Evolutionary conservation across 2,113 vertebrate genomes (phyloP).

Genomic region (Antennarius striatus): DNA sequence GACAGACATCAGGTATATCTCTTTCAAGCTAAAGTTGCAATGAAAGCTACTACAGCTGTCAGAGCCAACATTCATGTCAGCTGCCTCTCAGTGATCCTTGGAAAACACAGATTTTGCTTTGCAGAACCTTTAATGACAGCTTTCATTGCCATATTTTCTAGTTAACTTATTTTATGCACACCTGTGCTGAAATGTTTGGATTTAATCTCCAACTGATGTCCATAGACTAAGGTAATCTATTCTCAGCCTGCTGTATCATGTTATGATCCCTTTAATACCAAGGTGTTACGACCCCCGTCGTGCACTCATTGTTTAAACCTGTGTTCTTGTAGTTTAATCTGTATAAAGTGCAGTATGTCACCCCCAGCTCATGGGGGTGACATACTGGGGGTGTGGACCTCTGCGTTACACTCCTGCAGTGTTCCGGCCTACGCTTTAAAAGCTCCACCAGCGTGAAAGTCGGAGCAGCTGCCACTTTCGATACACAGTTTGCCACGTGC

Average conservation of each 20-base stretch:
- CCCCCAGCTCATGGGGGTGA: too few species aligned
- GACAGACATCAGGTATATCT: conserved; percentile 34
- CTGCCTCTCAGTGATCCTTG: conserved; percentile 8
- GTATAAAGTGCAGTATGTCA: too few species aligned
- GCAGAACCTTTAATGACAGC: conserved; percentile 3
- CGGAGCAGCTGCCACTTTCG: too few species aligned
- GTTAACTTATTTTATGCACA: conserved; percentile 4
- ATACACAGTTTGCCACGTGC: too few species aligned
- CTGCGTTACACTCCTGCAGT: too few species aligned
- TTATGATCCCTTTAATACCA: conserved; percentile 34
- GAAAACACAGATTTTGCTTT: not conserved
- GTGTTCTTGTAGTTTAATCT: too few species aligned
- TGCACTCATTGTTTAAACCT: too few species aligned
- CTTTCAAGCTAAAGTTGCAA: not conserved
- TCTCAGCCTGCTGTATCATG: not conserved
- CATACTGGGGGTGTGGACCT: too few species aligned
- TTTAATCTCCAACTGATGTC: conserved; percentile 15
- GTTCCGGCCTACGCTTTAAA: too few species aligned
- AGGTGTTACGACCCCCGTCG: not conserved
- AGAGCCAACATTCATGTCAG: conserved; percentile 4
- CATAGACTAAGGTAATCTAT: not conserved
- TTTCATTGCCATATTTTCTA: conserved; percentile 11
- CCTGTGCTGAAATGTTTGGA: conserved; percentile 7
- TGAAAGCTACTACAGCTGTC: conserved; percentile 5
- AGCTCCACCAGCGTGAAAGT: too few species aligned